Conservation (phyloP, 2,113 vertebrate genomes). For the Fregetta grallaria region DNA sequence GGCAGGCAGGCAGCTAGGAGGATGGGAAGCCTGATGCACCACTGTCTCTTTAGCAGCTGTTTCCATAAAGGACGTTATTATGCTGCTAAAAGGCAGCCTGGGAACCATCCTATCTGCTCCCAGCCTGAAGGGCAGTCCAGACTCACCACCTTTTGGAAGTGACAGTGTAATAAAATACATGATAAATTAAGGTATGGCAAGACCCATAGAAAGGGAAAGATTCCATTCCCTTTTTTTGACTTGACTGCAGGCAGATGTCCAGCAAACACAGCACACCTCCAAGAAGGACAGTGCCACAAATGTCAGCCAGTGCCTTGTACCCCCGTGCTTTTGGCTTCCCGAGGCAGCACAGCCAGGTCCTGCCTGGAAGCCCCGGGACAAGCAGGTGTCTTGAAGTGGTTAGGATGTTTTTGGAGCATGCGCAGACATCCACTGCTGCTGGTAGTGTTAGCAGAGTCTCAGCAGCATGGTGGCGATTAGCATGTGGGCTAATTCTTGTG, state of each 20-base stretch:
- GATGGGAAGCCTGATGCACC: accelerated
- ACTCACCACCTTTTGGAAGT: not conserved
- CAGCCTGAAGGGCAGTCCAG: not conserved
- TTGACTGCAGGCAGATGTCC: not conserved
- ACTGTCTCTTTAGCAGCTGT: not conserved
- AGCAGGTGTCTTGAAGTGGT: not conserved
- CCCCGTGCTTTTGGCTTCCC: accelerated
- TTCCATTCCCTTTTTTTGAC: not conserved
- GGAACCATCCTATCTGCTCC: not conserved
- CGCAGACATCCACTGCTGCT: not conserved
- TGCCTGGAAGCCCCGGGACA: not conserved
- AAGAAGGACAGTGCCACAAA: not conserved
- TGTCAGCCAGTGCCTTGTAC: not conserved
- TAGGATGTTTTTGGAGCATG: not conserved
- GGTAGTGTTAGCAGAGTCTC: not conserved
- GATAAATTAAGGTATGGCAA: not conserved
- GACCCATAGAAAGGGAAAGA: not conserved
- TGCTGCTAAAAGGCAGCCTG: not conserved
- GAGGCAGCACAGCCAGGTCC: not conserved
- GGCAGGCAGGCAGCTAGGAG: not conserved
- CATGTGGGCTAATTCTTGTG: not conserved
- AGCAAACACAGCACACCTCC: not conserved
- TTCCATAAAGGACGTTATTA: not conserved
- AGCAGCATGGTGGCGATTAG: not conserved
- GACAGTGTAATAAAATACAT: not conserved